Percentiles rank a stretch among this genome's conserved stretches.
These are phyloP conservation scores for Aphelenchoides besseyi DNA, from an alignment of 1,140 invertebrate species.

Conservation along the genomic window DNA sequence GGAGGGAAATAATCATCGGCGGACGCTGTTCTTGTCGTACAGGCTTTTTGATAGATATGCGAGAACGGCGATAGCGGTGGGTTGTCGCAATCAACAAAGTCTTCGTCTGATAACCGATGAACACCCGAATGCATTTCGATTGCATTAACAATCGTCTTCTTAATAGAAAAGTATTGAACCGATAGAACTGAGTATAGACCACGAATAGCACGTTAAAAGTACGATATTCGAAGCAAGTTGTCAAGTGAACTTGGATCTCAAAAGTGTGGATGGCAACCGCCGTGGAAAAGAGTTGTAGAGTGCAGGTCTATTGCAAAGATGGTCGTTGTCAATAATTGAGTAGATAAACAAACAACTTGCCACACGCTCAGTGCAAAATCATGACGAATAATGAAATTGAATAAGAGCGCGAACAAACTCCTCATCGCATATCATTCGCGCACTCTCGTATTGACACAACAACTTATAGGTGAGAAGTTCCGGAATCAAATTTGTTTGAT, in stretches of 20 bases:
- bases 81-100: background rate
- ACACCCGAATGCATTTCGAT: background rate
- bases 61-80: background rate
- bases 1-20: background rate
- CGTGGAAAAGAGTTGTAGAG: background rate
- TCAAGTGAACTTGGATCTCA: background rate
- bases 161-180: no score
- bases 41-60: background rate
- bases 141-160: no score
- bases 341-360: slow-evolving; percentile 6
- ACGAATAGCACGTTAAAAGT: background rate
- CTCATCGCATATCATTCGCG: background rate
- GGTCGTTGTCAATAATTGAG: background rate
- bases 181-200: no score
- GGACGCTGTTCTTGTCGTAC: background rate
- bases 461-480: no score
- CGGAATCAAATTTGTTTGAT: no score
- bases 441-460: background rate
- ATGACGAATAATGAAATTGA: background rate
- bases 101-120: background rate
- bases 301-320: background rate
- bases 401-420: background rate
- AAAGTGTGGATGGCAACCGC: background rate
- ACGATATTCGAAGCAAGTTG: no score
- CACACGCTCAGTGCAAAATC: background rate